A percentile compares a stretch with the other conserved stretches of the same genome.
These are phyloP conservation scores for Villa cingulata DNA, from an alignment of 2,888 invertebrate species.

Conservation along the genomic window DNA sequence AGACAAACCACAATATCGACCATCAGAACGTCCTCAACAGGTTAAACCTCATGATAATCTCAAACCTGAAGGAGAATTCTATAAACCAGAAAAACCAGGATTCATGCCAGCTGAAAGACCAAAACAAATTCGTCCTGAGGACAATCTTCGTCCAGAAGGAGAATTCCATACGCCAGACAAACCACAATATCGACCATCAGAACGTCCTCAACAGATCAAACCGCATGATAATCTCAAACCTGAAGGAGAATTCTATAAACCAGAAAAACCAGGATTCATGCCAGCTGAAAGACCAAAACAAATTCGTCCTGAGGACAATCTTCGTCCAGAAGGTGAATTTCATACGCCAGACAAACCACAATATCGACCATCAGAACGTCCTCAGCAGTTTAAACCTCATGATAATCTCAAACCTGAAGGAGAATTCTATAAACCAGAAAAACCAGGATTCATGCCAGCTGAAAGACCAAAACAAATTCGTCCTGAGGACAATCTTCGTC, in stretches of 20 bases:
- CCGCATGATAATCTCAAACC: conserved; percentile 43
- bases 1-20: too few relatives aligned
- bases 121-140: conserved; percentile 37
- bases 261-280: conserved; percentile 38
- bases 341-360: conserved; percentile 31
- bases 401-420: conserved; percentile 44
- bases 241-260: conserved; percentile 40
- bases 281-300: conserved; percentile 27
- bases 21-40: too few relatives aligned
- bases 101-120: conserved; percentile 28
- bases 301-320: conserved; percentile 38
- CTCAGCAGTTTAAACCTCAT: conserved; percentile 37
- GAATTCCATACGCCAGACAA: conserved; percentile 32
- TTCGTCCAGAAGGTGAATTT: conserved; percentile 39
- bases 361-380: too few relatives aligned
- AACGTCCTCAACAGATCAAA: conserved; percentile 35
- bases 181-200: too few relatives aligned
- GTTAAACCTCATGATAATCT: conserved; percentile 43
- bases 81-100: conserved; percentile 39
- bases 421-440: conserved; percentile 39
- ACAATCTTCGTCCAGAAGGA: conserved; percentile 41
- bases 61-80: conserved; percentile 39
- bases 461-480: conserved; percentile 33
- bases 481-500: conserved; percentile 39
- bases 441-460: conserved; percentile 32